A percentile compares a stretch with the other conserved stretches of the same genome.
phyloP scores from a whole-genome alignment of 2,888 invertebrate genomes.

The Sarcophaga carnaria region DNA sequence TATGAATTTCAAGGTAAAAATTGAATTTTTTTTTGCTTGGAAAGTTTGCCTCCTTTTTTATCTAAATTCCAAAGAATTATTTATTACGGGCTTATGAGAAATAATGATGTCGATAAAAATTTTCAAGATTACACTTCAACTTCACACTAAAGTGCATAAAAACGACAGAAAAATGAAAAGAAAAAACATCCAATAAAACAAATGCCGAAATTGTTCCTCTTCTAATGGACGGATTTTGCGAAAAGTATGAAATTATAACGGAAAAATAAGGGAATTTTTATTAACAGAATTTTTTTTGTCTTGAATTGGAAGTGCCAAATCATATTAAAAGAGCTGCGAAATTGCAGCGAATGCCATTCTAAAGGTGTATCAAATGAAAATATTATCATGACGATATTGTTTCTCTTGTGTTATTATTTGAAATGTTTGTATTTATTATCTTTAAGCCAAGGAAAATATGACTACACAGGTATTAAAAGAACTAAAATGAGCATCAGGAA shows the following conservation, averaged over 20 bases:
- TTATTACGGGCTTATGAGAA: slow-evolving; percentile 69
- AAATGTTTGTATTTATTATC: too few relatives aligned
- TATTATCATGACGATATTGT: too few relatives aligned
- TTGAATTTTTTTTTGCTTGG: slow-evolving; percentile 52
- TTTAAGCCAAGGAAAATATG: too few relatives aligned
- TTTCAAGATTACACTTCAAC: slow-evolving; percentile 65
- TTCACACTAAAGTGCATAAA: slow-evolving; percentile 6
- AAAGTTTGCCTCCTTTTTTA: slow-evolving; percentile 59
- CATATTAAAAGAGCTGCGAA: neutral
- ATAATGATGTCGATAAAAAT: slow-evolving; percentile 70
- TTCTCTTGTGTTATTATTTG: too few relatives aligned
- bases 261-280: slow-evolving; percentile 37
- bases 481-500: too few relatives aligned
- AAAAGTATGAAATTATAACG: slow-evolving; percentile 44
- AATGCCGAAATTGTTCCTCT: slow-evolving; percentile 46
- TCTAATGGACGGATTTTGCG: slow-evolving; percentile 63
- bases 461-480: too few relatives aligned
- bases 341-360: too few relatives aligned
- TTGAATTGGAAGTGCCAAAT: slow-evolving; percentile 44
- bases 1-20: slow-evolving; percentile 71
- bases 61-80: slow-evolving; percentile 68
- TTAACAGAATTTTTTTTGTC: neutral
- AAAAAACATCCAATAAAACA: slow-evolving; percentile 40
- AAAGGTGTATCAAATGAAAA: too few relatives aligned
- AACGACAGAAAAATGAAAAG: slow-evolving; percentile 5